phyloP scores from a whole-genome alignment of 2,113 vertebrate genomes.

The Panthera uncia region DNA sequence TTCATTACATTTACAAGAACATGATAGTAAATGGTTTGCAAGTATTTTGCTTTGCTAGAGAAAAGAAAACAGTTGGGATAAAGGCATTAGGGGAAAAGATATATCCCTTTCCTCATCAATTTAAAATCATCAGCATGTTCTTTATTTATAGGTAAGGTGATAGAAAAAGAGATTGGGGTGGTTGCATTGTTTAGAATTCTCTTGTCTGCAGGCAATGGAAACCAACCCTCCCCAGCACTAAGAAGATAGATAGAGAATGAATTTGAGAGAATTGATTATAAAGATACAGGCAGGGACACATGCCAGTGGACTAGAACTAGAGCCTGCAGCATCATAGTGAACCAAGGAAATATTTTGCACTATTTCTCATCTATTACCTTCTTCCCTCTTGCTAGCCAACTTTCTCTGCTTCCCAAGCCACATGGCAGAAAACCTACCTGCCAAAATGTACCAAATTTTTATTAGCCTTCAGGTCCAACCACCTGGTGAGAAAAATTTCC shows the following conservation, averaged over 20 bases:
- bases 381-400: neutral
- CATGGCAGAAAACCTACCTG: neutral
- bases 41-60: neutral
- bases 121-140: constrained; percentile 10
- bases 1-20: constrained; percentile 3
- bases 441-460: neutral
- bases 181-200: neutral
- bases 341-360: neutral
- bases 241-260: neutral
- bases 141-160: neutral
- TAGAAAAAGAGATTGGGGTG: neutral
- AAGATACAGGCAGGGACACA: neutral
- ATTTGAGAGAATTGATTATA: neutral
- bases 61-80: neutral
- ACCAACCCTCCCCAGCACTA: neutral
- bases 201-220: neutral
- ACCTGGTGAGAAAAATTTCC: neutral
- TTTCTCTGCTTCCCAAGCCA: neutral
- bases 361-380: neutral
- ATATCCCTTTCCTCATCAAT: neutral
- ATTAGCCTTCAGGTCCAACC: neutral
- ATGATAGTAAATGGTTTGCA: neutral
- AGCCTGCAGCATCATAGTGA: neutral
- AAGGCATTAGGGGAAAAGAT: neutral
- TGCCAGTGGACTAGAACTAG: neutral